Conservation (phyloP, 2,113 vertebrate species). For the Verasper variegatus region DNA sequence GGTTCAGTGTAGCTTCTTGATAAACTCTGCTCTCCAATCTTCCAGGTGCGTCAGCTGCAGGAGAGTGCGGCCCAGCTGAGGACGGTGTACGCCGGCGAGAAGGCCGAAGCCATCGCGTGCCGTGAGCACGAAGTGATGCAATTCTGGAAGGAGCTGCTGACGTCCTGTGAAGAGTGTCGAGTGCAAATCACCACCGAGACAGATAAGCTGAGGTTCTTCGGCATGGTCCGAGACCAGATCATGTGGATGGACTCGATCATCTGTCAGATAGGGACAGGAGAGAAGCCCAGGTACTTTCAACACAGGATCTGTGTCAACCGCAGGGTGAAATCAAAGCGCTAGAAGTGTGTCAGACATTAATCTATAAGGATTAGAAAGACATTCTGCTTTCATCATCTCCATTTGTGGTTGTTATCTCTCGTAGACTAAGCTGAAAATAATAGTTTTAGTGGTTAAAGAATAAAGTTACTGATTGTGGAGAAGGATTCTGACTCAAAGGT, state of each 20-base stretch:
- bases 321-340: not conserved
- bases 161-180: slow-evolving; percentile 90
- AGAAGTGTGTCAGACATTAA: not conserved
- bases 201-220: slow-evolving; percentile 91
- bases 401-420: no score
- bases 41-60: slow-evolving; percentile 92
- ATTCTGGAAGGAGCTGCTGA: slow-evolving; percentile 92
- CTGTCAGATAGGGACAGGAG: slow-evolving; percentile 90
- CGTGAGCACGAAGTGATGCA: slow-evolving; percentile 91
- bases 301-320: not conserved
- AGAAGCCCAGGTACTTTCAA: slow-evolving; percentile 90
- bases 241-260: slow-evolving; percentile 94
- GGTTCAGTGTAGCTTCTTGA: not conserved
- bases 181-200: slow-evolving; percentile 91
- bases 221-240: slow-evolving; percentile 88
- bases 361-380: no score
- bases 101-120: slow-evolving; percentile 90
- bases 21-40: slow-evolving; percentile 1
- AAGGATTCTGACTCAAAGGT: no score
- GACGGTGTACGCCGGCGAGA: slow-evolving; percentile 94
- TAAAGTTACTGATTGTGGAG: no score
- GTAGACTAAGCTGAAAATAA: no score
- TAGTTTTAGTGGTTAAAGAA: no score
- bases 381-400: no score
- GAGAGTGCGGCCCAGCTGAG: slow-evolving; percentile 93